phyloP scores from a whole-genome alignment of 92 coral and sea anemone genomes.

The Bergia puertoricense region DNA sequence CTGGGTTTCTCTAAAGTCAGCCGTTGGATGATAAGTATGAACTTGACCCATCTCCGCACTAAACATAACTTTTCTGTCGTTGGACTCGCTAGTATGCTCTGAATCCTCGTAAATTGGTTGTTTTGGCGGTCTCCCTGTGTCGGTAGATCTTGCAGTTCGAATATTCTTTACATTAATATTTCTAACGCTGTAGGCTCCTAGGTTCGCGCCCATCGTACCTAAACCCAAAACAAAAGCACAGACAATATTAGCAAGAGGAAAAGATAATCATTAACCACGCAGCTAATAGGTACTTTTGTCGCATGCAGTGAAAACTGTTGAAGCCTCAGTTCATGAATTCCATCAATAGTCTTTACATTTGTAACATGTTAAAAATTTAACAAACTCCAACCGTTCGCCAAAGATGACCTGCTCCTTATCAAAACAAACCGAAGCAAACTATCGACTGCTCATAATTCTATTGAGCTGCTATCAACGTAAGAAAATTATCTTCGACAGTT shows the following conservation, averaged over 20 bases:
- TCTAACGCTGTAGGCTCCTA: constrained; percentile 40
- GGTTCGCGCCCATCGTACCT: constrained; percentile 41
- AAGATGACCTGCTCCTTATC: not conserved
- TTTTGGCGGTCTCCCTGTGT: constrained; percentile 10
- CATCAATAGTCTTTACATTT: not conserved
- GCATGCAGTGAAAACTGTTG: not conserved
- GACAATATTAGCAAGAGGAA: not conserved
- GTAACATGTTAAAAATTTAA: not conserved
- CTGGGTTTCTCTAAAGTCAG: constrained; percentile 32
- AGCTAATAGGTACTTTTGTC: not conserved
- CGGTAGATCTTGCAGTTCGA: constrained; percentile 16
- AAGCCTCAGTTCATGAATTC: not conserved
- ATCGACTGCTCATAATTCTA: not conserved
- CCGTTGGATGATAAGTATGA: constrained; percentile 23
- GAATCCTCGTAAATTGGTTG: constrained; percentile 21
- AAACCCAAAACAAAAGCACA: not conserved
- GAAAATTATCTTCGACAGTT: not conserved
- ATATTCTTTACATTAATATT: constrained; percentile 21
- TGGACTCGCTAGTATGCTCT: constrained; percentile 31
- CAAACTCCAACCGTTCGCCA: not conserved
- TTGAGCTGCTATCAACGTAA: not conserved
- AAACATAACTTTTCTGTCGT: constrained; percentile 38
- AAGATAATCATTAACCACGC: not conserved
- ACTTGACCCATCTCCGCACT: constrained; percentile 43
- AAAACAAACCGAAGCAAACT: not conserved